Evolutionary conservation across 2,113 vertebrate species (phyloP), one percentile per base, ranked within the genome.

Genomic region (Dasyornis broadbenti): DNA sequence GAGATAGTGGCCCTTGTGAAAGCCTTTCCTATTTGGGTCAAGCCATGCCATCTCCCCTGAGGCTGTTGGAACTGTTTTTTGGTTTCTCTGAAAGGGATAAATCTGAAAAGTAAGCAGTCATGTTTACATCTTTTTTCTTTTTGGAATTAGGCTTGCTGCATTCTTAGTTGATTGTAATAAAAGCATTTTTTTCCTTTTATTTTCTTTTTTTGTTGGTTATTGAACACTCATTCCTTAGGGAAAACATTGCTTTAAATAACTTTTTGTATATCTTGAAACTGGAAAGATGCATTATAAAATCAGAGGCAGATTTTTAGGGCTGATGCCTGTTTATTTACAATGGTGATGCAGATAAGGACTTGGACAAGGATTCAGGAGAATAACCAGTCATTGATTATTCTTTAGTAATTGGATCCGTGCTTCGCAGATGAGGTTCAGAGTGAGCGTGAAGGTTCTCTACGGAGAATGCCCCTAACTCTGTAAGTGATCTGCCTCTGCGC

Each of bases 341-440:
- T 5, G 30, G 19, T 87, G 92, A 93, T 79, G 57, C 77, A 82
- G 56, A 49, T 57, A 81, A 28, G 60, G 94, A 69, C 90, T 86
- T 27, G 24, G 28, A 69, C 81, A 82, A 77, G 78, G 26, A 31
- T 96, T 93, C 64, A 87, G 91, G 91, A 76, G 65, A 86, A 89
- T 94, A 95, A 78, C 82, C 70, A 82, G 90, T 42, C 77, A 78
- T 97, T 96, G 93, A 96, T 95, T 96, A 91, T 96, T 96, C 91
- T 85, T 95, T 37, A 78, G 82, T 98, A 97, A 98, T 97, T 98
- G 97, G 95, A 89, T 98, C 45, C 1, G 11, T 82, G 84, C 96
- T 87, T 95, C 70, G 94, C 82, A 96, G 93, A 96, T 96, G 87
- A 96, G 68, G 78, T 96, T 97, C 47, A 6, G 83, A 56, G 68